Conservation (phyloP, 2,797 vertebrate species). For the Crax fasciolata region DNA sequence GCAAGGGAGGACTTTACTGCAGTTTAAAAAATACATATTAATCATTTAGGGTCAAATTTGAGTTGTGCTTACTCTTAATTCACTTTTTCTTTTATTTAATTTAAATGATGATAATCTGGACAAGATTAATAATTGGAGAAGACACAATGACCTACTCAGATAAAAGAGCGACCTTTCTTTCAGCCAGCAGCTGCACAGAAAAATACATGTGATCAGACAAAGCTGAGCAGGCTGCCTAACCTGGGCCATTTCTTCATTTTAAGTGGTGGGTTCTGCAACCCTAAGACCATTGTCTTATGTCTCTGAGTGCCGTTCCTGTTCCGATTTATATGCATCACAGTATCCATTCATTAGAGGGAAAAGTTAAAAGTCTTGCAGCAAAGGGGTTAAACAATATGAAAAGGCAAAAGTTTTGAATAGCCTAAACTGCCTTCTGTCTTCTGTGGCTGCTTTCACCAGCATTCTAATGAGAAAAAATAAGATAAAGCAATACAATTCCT, state of each 20-base stretch:
- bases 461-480: constrained; percentile 53
- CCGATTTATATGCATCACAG: not conserved
- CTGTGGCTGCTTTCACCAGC: not conserved
- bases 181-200: not conserved
- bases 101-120: not conserved
- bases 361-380: not conserved
- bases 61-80: not conserved
- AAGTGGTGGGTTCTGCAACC: not conserved
- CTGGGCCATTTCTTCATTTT: not conserved
- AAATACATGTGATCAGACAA: not conserved
- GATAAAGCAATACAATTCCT: constrained; percentile 48
- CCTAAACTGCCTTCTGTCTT: constrained; percentile 1
- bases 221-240: not conserved
- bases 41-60: not conserved
- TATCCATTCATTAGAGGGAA: not conserved
- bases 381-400: constrained; percentile 44
- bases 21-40: not conserved
- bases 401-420: not conserved
- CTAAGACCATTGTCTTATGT: not conserved
- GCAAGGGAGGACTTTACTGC: not conserved
- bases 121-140: not conserved
- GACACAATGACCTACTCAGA: not conserved
- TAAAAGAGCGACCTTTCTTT: not conserved
- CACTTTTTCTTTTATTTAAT: not conserved
- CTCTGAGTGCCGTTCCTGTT: not conserved